Evolutionary conservation across 2,113 vertebrate genomes (phyloP), one percentile per base, ranked within the genome.

Genomic region (Lagopus leucura): DNA sequence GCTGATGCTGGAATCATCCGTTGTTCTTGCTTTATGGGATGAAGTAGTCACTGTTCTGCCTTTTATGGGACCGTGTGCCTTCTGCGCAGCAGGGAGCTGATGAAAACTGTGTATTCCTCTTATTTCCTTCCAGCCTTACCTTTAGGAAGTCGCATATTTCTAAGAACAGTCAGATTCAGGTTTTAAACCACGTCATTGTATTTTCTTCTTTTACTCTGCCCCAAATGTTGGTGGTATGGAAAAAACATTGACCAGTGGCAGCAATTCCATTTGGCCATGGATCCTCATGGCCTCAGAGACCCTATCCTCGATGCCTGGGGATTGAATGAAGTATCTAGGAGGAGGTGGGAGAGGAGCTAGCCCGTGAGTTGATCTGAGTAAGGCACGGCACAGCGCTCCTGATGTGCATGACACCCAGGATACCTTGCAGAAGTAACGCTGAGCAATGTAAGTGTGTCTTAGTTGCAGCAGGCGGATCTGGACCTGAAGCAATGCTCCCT

Each of bases 381-480:
- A 82, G 81, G 64, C 40, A 30, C 1, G 42, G 57, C 10, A 8
- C 30, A 27, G 0, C 9, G 6, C 13, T 84, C 28, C 8, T 69
- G 15, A 57, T 64, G 70, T 30, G 47, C 69, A 30, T 1, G 3
- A 32, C 34, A 27, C 36, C 48, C 70, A 24, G 38, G 52, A 36
- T 28, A 36, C 64, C 27, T 66, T 0, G 0, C 30, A 3, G 10
- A 19, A 58, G 60, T 5, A 10, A 10, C 2, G 10, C 65, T 74
- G 0, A 81, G 18, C 2, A 1, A 61, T 42, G 63, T 38, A 20
- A 48, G 47, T 25, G 48, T 50, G 48, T 50, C 48, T 50, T 50
- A 50, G 48, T 50, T 50, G 8, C 48, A 82, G 30, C 58, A 22
- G 27, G 11, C 65, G 45, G 30, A 22, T 45, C 75, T 0, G 0